Evolutionary conservation across 2,113 vertebrate genomes (phyloP), one percentile per base, ranked within the genome.

Genomic region (Lucifuga dentata): DNA sequence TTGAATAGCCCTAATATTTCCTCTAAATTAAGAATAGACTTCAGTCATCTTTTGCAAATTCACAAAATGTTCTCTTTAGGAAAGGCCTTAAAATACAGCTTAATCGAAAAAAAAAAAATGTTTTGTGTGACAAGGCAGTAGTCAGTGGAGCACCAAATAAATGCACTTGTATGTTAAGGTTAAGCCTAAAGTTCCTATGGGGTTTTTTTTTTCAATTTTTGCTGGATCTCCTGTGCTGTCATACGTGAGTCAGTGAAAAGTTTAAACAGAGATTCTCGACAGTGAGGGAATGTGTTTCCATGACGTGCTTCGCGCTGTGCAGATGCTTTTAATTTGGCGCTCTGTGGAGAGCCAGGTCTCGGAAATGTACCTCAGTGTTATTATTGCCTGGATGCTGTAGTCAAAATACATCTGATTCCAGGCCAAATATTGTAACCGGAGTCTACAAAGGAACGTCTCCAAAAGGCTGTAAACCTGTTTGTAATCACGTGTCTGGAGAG

Each of bases 251-350:
- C 39, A 12, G 48, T 29, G 62, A 72, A 35, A 51, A 52, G 51
- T 70, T 59, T 49, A 62, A 73, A n/a, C 73, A 73, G 68, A 80
- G 78, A 72, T 78, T 69, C 82, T 72, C 73, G 7, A 57, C 23
- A 49, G 69, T 32, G 26, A 57, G 50, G 7, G 5, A 73, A 74
- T 60, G 56, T 61, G 32, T 87, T 90, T 90, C 86, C 86, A 86
- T 88, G 85, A 90, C 85, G 88, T 76, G 56, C 20, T 67, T 20
- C 20, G 38, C 19, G 36, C 70, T 2, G 21, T 10, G 50, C 88
- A 87, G 85, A 90, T 90, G 89, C 82, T 90, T 91, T 87, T 46
- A 86, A 89, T 90, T 90, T 87, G 76, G 55, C 68, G 36, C 68
- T 53, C 23, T 24, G 74, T 32, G 67, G 72, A 40, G 52, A 81